Conservation (phyloP, 2,888 invertebrate genomes). For the Desoria tigrina region DNA sequence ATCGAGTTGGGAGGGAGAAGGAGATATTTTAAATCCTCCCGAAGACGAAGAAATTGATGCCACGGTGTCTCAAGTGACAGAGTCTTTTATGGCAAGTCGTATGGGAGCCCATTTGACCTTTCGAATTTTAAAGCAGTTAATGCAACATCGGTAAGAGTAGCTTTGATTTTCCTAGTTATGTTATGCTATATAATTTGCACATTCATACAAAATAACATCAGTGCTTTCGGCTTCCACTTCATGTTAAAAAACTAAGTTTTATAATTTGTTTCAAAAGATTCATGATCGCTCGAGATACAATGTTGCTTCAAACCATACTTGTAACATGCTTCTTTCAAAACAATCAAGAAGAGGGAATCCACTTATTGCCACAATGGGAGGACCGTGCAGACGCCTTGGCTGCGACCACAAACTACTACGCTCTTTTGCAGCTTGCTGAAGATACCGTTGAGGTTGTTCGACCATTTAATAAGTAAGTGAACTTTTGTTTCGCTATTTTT, state of each 20-base stretch:
- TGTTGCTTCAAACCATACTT: conserved; percentile 46
- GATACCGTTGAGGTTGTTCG: conserved; percentile 42
- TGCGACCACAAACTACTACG: conserved; percentile 39
- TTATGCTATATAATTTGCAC: too few relatives aligned
- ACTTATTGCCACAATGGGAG: conserved; percentile 33
- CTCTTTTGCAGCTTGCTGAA: conserved; percentile 32
- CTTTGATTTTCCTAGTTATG: too few relatives aligned
- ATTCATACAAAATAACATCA: neutral
- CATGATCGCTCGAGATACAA: conserved; percentile 46
- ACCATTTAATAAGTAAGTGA: conserved; percentile 41
- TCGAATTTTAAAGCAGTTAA: conserved; percentile 45
- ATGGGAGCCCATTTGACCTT: conserved; percentile 49
- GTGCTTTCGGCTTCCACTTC: neutral
- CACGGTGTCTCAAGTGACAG: conserved; percentile 30
- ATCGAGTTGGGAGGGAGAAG: conserved; percentile 30
- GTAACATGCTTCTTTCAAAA: conserved; percentile 40
- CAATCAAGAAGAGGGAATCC: conserved; percentile 35
- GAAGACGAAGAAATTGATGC: conserved; percentile 29
- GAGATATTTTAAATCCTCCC: neutral
- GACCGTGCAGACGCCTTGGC: conserved; percentile 33
- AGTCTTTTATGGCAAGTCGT: conserved; percentile 49
- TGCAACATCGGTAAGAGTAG: conserved; percentile 44
- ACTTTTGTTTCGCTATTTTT: too few relatives aligned
- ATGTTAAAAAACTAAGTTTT: neutral
- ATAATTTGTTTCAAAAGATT: conserved; percentile 29